Base-by-base conservation (phyloP, 2,888 invertebrate genomes). In the Drosophila fulvimacula region DNA sequence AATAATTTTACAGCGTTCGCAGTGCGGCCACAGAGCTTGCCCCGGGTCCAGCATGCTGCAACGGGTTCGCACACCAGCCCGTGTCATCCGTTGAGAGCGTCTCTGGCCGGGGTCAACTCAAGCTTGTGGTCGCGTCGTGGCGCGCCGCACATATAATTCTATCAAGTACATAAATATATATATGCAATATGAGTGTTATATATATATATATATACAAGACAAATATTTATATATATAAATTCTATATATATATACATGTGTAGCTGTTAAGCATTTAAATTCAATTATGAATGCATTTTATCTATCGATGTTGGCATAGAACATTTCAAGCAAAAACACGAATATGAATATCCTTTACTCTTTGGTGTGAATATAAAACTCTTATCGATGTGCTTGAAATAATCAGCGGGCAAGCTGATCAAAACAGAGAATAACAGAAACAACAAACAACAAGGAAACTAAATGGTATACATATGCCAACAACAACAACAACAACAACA, bases 381-480 rank as follows among this genome's bases (percentile, higher is more conserved):
- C 82, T 66, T 68, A 77, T 78, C 65, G 62, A 83, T 60, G 82
- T 87, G 82, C 82, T 83, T 83, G 71, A 76, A 70, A 51, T 71
- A 71, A 73, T 64, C 78, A 75, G 79, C 70, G 41, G 41, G 38
- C 58, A 59, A 49, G 79, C 76, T 79, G 36, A 44, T 19, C 7
- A 41, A 7, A 30, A 7, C 27, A 7, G 27, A 41, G 2, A 21
- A 9, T 0, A 21, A 21, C 1, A 27, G 10, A 10, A 27, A 46
- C 27, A 27, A 46, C 46, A 49, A 61, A 63, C 34, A 60, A 58
- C 48, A 57, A 63, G 55, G 63, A 75, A 76, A 64, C 74, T 73
- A 75, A 66, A 57, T 68, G 83, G 88, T 83, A 88, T 88, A 88
- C 88, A 83, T 88, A 82, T 77, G 80, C 85, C 82, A 67, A 52